These are phyloP conservation scores for Emydoidea blandingii DNA, from an alignment of 2,797 vertebrate genomes.

Conservation along the genomic window DNA sequence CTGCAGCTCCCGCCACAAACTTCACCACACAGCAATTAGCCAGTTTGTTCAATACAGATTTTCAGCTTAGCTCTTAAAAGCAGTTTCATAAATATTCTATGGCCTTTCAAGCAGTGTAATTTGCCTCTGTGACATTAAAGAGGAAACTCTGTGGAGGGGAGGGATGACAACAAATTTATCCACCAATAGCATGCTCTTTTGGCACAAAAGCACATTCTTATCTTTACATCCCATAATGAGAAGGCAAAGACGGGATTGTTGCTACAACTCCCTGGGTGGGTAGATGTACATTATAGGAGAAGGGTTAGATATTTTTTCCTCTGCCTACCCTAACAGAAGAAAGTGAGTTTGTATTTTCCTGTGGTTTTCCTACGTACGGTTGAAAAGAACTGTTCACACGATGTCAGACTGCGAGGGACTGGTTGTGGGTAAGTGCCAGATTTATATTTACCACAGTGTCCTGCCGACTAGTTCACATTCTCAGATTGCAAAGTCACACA, in stretches of 20 bases:
- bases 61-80: slow-evolving; percentile 63
- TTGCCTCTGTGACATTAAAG: slow-evolving; percentile 78
- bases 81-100: slow-evolving; percentile 82
- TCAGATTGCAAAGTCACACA: slow-evolving; percentile 73
- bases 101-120: slow-evolving; percentile 73
- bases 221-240: slow-evolving; percentile 85
- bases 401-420: slow-evolving; percentile 98
- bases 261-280: slow-evolving; percentile 77
- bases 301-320: slow-evolving; percentile 24
- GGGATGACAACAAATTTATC: slow-evolving; percentile 92
- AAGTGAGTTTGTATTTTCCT: slow-evolving; percentile 37
- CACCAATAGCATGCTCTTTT: slow-evolving; percentile 89
- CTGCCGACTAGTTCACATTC: slow-evolving; percentile 61
- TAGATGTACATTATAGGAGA: slow-evolving; percentile 71
- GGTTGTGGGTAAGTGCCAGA: slow-evolving; percentile 89
- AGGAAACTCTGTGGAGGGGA: slow-evolving; percentile 82
- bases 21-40: slow-evolving; percentile 20
- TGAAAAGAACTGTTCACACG: slow-evolving; percentile 74
- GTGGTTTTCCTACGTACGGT: slow-evolving; percentile 58
- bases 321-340: not conserved
- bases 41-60: not conserved
- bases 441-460: slow-evolving; percentile 81
- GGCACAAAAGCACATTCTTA: slow-evolving; percentile 85
- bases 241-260: slow-evolving; percentile 75
- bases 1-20: not conserved